A percentile compares a stretch with the other conserved stretches of the same genome.
Evolutionary conservation across 1,140 invertebrate species (phyloP).

Genomic region (Brachionus plicatilis): DNA sequence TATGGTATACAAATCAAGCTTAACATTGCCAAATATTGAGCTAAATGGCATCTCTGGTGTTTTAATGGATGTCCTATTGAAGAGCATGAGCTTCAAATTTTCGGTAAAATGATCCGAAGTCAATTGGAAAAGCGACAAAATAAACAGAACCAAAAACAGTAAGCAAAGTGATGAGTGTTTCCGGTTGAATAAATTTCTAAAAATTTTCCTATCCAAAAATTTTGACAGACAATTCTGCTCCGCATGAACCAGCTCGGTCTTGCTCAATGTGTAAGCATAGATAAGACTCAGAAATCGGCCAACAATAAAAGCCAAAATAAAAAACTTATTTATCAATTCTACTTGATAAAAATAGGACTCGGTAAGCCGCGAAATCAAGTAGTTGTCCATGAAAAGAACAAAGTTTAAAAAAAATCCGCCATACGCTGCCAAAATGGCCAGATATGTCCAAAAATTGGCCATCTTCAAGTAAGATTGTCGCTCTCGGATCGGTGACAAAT

Average conservation of each 20-base stretch:
- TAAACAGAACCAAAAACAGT: not conserved
- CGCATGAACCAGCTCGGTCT: not conserved
- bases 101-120: conserved; percentile 19
- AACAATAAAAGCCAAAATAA: not conserved
- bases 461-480: not conserved
- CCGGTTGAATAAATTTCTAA: not conserved
- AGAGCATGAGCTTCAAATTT: conserved; percentile 11
- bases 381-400: conserved; percentile 18
- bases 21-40: not conserved
- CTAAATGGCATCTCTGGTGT: not conserved
- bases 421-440: not conserved
- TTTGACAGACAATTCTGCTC: not conserved
- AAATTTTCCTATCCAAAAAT: not conserved
- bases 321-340: conserved; percentile 28
- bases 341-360: not conserved
- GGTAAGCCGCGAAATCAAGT: not conserved
- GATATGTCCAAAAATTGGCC: not conserved
- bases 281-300: not conserved
- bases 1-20: conserved; percentile 5
- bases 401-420: conserved; percentile 7
- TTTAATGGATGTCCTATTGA: not conserved
- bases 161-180: not conserved
- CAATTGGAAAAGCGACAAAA: not conserved
- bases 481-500: not conserved
- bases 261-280: not conserved